Base-by-base conservation (phyloP, 2,113 vertebrate species). In the Turdus rufiventris region DNA sequence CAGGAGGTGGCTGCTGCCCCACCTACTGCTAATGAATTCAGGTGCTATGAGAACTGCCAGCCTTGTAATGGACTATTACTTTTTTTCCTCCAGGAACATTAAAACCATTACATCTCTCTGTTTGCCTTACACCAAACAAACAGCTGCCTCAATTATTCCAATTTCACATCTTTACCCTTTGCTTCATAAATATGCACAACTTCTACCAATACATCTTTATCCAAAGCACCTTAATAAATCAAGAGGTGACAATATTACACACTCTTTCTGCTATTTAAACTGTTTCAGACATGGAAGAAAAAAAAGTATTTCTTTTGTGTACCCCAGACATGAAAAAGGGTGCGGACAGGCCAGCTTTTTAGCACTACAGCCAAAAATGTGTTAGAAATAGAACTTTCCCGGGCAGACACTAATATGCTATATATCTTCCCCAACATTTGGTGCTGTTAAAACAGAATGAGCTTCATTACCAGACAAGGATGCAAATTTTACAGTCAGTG, bases 401-500 rank as follows among this genome's bases (percentile, higher is more conserved):
- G 6, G 23, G 62, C 18, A 92, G 23, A 54, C 19, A 82, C 18
- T 47, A 70, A 82, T 73, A 58, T 89, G 10, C 73, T 72, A 91
- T 58, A 53, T 66, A 65, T 45, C 73, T 80, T 50, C 80, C 88
- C 31, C 72, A 65, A 79, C 26, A 74, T 81, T 85, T 73, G 74
- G 36, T 74, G 18, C 45, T 83, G 45, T 0, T 81, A 48, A 78
- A 95, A 92, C 12, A 78, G 86, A 85, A 89, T 12, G 13, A 94
- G 38, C 50, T 87, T 78, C 62, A 68, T 82, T 89, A 89, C 15
- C 33, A 87, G 2, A 51, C 29, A 94, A 62, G 60, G 93, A 93
- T 54, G 85, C 33, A 96, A 94, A 97, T 95, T 86, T 85, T 94
- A 93, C 28, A 73, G 23, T 51, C 42, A 47, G 12, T 26, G 42